Conservation (phyloP, 2,797 vertebrate genomes). For the Tangara arthus region DNA sequence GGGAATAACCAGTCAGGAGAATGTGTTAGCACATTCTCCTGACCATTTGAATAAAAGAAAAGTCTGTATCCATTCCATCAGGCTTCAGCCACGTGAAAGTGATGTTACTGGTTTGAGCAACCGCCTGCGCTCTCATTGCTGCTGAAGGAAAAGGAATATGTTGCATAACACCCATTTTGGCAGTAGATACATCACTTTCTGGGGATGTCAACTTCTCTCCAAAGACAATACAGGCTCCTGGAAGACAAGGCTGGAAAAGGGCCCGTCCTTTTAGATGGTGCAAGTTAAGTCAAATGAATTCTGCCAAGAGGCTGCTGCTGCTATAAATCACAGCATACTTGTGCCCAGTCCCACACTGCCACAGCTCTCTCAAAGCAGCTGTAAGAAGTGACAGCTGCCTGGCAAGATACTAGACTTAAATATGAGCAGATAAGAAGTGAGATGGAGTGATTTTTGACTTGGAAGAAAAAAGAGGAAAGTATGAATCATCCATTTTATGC, state of each 20-base stretch:
- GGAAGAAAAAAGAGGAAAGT: neutral
- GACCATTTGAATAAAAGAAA: neutral
- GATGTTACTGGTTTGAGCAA: neutral
- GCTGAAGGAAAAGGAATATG: neutral
- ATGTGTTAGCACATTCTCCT: neutral
- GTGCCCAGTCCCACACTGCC: neutral
- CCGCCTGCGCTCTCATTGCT: neutral
- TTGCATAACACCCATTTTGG: neutral
- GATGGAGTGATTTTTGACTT: neutral
- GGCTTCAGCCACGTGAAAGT: neutral
- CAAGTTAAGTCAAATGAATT: neutral
- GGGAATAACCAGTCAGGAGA: neutral
- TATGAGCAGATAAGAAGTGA: slow-evolving; percentile 15
- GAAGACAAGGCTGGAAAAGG: neutral
- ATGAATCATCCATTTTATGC: neutral
- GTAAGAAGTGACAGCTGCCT: slow-evolving; percentile 44
- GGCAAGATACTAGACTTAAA: slow-evolving; percentile 20
- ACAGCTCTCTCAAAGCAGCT: neutral
- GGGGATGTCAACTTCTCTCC: neutral
- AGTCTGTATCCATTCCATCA: neutral
- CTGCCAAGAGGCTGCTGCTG: neutral
- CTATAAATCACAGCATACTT: neutral
- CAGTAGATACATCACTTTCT: neutral
- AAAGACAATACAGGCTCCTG: neutral
- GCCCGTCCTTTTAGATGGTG: neutral